Evolutionary conservation across 2,797 vertebrate genomes (phyloP), one percentile per base, ranked within the genome.

Genomic region (Enteromius radiatus): DNA sequence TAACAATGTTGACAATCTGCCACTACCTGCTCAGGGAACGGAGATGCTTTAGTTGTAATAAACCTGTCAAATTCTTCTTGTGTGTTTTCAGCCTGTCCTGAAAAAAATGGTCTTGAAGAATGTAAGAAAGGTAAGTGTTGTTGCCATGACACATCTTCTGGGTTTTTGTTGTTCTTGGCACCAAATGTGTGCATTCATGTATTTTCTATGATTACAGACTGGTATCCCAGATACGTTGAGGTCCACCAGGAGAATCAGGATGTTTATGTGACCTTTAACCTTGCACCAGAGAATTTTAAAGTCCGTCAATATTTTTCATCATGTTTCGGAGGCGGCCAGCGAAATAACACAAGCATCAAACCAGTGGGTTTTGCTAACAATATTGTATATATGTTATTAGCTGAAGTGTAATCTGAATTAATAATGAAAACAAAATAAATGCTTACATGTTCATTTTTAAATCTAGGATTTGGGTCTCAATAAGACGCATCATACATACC

Each of bases 231-330:
- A 75, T 76, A 93, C 7, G 33, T 95, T 12, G 71, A 89, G 26
- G 87, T 94, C 49, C 85, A 88, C 47, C 94, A 95, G 85, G 80
- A 93, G 19, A 92, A 89, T 14, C 65, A 11, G 0, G 82, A 84
- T 23, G 21, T 94, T 81, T 88, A 71, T 5, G 93, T 96, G 88
- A 95, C 94, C 68, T 96, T 96, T 84, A 95, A 94, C 90, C 89
- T 96, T 68, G 95, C 95, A 10, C 95, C 95, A 4, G 85, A 91
- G 21, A 85, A 84, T 64, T 85, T 95, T 41, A 91, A 86, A 59
- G 92, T 96, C 86, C 88, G 17, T 23, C 89, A 87, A 65, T 96
- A 96, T 89, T 96, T 95, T 82, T 94, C 87, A 0, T 38, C 84
- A 78, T 96, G 95, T 54, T 92, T 88, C 0, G 88, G 90, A 31